Conservation (phyloP, 2,113 vertebrate genomes). For the Deroptyus accipitrinus region DNA sequence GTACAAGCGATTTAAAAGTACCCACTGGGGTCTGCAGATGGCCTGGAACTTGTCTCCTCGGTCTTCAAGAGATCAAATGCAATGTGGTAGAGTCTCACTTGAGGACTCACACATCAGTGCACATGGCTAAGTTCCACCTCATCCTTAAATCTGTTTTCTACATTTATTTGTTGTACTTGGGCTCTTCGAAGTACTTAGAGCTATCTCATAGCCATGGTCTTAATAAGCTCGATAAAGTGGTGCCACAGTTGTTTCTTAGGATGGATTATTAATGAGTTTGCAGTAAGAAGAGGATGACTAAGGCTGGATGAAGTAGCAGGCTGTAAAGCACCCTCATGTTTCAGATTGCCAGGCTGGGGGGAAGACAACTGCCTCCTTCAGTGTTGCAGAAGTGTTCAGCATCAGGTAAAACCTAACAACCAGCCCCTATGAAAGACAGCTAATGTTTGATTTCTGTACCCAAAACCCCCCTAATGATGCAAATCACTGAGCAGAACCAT, state of each 20-base stretch:
- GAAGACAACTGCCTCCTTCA: background rate
- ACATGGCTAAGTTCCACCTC: background rate
- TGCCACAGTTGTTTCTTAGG: background rate
- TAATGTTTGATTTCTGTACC: background rate
- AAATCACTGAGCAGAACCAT: background rate
- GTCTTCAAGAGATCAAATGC: background rate
- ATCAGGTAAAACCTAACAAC: background rate
- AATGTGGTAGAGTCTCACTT: background rate
- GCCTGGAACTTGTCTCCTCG: background rate
- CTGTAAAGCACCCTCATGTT: background rate
- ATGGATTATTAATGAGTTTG: background rate
- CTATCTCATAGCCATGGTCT: background rate
- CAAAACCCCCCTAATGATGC: accelerated
- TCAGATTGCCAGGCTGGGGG: background rate
- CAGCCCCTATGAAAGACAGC: background rate
- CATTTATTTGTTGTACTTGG: background rate
- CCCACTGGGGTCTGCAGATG: background rate
- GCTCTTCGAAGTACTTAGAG: background rate
- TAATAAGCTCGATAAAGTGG: background rate
- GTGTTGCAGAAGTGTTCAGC: background rate
- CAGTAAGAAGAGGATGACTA: background rate
- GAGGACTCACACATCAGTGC: background rate
- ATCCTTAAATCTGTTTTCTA: background rate
- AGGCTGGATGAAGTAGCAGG: background rate
- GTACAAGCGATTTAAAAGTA: background rate